Percentiles rank a stretch among this genome's conserved stretches.
phyloP scores from a whole-genome alignment of 1,140 invertebrate species.

The Thaumetopoea pityocampa region DNA sequence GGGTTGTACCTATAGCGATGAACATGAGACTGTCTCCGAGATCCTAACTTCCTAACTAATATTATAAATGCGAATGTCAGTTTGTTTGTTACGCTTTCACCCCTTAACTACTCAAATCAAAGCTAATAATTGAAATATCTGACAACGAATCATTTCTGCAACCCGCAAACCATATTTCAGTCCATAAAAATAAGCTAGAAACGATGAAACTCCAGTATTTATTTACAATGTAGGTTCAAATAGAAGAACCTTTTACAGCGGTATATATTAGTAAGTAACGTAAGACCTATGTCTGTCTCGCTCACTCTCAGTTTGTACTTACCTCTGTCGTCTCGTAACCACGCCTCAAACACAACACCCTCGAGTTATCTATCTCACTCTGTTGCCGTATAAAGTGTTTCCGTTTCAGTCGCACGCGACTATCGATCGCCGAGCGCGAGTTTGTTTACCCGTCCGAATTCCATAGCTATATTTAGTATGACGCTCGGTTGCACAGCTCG shows the following conservation, averaged over 20 bases:
- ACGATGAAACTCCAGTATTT: constrained; percentile 19
- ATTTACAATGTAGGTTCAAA: constrained; percentile 27
- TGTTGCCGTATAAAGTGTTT: constrained; percentile 22
- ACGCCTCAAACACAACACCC: constrained; percentile 34
- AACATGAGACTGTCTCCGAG: too few relatives aligned
- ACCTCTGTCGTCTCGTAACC: constrained; percentile 18
- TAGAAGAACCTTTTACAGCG: constrained; percentile 16
- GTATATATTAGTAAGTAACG: not conserved
- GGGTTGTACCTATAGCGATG: too few relatives aligned
- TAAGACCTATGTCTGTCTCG: constrained; percentile 21
- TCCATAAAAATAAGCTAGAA: constrained; percentile 8
- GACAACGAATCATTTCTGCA: not conserved
- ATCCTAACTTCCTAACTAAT: too few relatives aligned
- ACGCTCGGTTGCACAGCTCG: constrained; percentile 30
- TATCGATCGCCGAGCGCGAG: constrained; percentile 42
- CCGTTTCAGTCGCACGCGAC: constrained; percentile 33
- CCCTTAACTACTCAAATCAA: too few relatives aligned
- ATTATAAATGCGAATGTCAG: too few relatives aligned
- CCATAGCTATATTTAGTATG: constrained; percentile 28
- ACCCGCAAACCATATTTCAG: constrained; percentile 7
- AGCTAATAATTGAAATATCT: too few relatives aligned
- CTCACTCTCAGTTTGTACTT: constrained; percentile 17
- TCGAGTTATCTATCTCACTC: constrained; percentile 21
- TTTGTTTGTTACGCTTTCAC: too few relatives aligned
- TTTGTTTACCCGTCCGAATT: constrained; percentile 57